A percentile compares a stretch with the other conserved stretches of the same genome.
Conservation (phyloP, 2,888 invertebrate species). For the Xestia rhomboidea region DNA sequence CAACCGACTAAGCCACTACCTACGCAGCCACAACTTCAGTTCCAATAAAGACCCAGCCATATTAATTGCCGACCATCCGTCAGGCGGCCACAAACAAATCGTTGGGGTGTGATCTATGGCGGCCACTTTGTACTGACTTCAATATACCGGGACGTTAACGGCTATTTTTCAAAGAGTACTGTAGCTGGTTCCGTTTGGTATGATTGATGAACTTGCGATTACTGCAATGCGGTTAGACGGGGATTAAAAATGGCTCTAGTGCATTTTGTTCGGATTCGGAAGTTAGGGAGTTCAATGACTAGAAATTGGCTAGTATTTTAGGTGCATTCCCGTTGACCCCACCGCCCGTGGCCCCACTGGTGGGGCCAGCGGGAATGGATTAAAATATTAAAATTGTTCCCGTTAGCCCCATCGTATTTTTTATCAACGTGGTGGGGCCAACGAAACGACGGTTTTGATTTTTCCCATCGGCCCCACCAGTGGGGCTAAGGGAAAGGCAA, state of each 20-base stretch:
- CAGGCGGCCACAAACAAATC: conserved; percentile 81
- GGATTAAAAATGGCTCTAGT: conserved; percentile 21
- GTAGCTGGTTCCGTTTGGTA: conserved; percentile 50
- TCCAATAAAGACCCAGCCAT: conserved; percentile 77
- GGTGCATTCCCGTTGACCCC: too few species aligned
- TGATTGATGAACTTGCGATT: conserved; percentile 61
- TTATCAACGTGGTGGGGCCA: too few species aligned
- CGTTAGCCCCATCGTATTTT: too few species aligned
- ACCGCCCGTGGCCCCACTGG: too few species aligned
- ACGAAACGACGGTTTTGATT: too few species aligned
- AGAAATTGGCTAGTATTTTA: background rate
- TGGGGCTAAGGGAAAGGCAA: too few species aligned
- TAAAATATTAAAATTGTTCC: too few species aligned
- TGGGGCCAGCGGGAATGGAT: too few species aligned
- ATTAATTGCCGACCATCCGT: conserved; percentile 80
- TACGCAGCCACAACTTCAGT: conserved; percentile 62
- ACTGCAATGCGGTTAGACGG: conserved; percentile 59
- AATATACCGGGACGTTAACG: conserved; percentile 70
- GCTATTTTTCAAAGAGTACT: conserved; percentile 64
- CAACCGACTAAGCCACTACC: conserved; percentile 20
- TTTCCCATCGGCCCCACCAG: too few species aligned
- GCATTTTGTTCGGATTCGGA: conserved; percentile 3
- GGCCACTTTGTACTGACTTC: conserved; percentile 75
- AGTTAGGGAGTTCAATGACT: background rate
- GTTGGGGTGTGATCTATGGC: conserved; percentile 75